These are phyloP conservation scores for Lamellibrachia satsuma DNA, from an alignment of 2,888 invertebrate genomes.

Conservation along the genomic window DNA sequence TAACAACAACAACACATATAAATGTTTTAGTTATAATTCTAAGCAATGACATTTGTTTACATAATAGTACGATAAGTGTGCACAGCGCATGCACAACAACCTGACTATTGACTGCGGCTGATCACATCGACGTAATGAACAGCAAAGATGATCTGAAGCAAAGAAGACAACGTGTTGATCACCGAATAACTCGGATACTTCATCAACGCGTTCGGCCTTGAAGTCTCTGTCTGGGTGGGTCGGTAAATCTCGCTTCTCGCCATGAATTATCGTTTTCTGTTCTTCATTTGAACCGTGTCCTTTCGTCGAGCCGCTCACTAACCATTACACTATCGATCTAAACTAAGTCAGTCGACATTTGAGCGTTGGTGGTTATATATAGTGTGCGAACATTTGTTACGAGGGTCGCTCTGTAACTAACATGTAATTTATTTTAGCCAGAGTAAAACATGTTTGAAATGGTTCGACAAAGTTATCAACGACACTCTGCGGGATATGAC, in stretches of 20 bases:
- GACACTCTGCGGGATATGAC: too few relatives aligned
- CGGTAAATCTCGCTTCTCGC: neutral
- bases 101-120: neutral
- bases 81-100: neutral
- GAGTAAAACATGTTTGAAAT: too few relatives aligned
- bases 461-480: too few relatives aligned
- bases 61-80: neutral
- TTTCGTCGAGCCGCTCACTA: neutral
- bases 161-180: neutral
- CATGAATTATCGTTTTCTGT: neutral
- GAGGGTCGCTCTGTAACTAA: neutral
- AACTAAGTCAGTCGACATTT: neutral
- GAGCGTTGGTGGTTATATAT: neutral
- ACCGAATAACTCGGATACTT: neutral
- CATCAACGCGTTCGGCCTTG: neutral
- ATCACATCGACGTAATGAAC: neutral
- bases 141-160: neutral
- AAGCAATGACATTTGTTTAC: neutral
- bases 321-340: neutral
- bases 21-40: neutral
- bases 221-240: neutral
- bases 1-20: neutral
- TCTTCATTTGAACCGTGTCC: neutral
- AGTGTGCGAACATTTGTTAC: conserved; percentile 5
- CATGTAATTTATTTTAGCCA: too few relatives aligned